Percentiles rank a stretch among this genome's conserved stretches.
Evolutionary conservation across 1,140 invertebrate genomes (phyloP).

Genomic region (Stratiolaelaps scimitus): DNA sequence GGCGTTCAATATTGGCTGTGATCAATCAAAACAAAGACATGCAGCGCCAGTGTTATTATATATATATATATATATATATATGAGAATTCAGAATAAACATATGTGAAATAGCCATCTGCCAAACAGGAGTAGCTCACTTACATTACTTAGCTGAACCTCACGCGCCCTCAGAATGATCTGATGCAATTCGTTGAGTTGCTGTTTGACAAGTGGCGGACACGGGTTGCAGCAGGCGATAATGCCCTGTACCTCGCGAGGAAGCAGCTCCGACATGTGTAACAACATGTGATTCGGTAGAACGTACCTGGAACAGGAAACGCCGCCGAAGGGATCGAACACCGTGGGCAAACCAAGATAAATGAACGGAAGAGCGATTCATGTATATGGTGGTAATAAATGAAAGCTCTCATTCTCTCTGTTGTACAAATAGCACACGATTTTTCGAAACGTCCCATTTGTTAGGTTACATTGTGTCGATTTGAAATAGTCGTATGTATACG

Average conservation of each 20-base stretch:
- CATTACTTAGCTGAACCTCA: conserved; percentile 54
- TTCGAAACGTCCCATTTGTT: no score
- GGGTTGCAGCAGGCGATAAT: conserved; percentile 86
- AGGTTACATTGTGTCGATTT: no score
- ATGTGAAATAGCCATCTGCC: background rate
- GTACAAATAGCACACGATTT: no score
- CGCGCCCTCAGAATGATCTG: conserved; percentile 59
- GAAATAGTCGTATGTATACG: no score
- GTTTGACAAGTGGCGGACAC: conserved; percentile 68
- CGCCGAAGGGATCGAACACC: conserved; percentile 29
- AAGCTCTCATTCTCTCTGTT: no score
- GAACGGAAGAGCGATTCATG: no score
- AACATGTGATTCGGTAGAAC: conserved; percentile 92
- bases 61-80: no score
- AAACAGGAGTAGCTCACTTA: background rate
- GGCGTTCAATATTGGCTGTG: conserved; percentile 1
- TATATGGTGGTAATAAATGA: no score
- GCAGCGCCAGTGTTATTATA: no score
- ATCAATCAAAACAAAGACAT: no score
- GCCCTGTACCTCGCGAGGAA: conserved; percentile 84
- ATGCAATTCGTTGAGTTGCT: conserved; percentile 61
- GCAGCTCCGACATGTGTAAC: conserved; percentile 69
- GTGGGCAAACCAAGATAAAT: no score
- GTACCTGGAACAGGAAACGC: conserved; percentile 52
- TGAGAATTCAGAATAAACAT: background rate